phyloP scores from a whole-genome alignment of 2,113 vertebrate species.

The Rhagologus leucostigma region DNA sequence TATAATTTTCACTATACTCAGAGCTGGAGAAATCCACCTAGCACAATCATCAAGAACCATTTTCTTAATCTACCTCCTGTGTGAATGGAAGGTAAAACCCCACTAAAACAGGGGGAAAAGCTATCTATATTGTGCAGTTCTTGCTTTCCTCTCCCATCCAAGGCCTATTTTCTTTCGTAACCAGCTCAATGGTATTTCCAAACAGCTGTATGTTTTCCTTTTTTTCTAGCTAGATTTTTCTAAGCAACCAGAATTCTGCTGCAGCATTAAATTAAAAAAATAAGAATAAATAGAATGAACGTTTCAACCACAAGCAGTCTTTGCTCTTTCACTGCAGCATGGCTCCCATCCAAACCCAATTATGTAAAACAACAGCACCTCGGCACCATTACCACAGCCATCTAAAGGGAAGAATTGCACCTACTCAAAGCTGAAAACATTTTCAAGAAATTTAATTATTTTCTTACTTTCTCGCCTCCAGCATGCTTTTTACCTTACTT shows the following conservation, averaged over 20 bases:
- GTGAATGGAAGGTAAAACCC: not conserved
- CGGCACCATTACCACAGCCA: slow-evolving; percentile 27
- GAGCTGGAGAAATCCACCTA: not conserved
- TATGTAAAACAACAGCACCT: slow-evolving; percentile 66
- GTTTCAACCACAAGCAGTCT: slow-evolving; percentile 12
- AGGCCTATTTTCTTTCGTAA: not conserved
- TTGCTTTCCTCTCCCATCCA: not conserved
- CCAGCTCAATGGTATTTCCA: not conserved
- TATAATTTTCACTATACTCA: not conserved
- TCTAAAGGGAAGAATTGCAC: slow-evolving; percentile 59
- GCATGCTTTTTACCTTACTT: slow-evolving; percentile 45
- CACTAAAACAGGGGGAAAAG: not conserved
- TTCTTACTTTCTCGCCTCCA: slow-evolving; percentile 22
- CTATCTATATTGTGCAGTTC: not conserved
- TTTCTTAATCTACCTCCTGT: not conserved
- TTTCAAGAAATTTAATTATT: slow-evolving; percentile 68
- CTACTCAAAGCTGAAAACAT: slow-evolving; percentile 61
- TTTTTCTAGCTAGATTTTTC: not conserved
- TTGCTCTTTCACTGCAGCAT: slow-evolving; percentile 56
- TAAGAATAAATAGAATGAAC: not conserved
- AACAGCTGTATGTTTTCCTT: not conserved
- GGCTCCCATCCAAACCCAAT: slow-evolving; percentile 66
- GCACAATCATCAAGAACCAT: not conserved
- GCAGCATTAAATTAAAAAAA: not conserved
- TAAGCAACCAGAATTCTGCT: not conserved